Evolutionary conservation across 2,888 invertebrate species (phyloP), one percentile per base, ranked within the genome.

Genomic region (Phoenoteleia sp.): DNA sequence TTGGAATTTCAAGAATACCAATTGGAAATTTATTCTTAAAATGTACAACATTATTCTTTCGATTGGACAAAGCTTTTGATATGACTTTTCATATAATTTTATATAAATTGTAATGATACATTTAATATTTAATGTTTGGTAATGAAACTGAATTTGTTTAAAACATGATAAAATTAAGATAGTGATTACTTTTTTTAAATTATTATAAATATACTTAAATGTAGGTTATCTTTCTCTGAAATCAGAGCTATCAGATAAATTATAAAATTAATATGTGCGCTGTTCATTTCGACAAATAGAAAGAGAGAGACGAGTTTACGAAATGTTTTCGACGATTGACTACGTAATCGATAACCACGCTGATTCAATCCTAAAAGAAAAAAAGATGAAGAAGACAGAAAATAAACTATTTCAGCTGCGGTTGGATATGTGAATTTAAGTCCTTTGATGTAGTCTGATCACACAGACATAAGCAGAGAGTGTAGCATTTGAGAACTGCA

Each of bases 361-460:
- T 27, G 15, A 54, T 25, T 54, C n/a, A 15, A 54, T 54, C 27
- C 6, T 5, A 21, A 54, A 27, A 67, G 23, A 52, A 67, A 49
- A 33, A 21, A 19, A 49, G 47, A 11, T 21, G 33, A 19, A 23
- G 25, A 11, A 36, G 49, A 66, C 45, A 39, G 0, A 49, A 67
- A 47, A 58, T 77, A 66, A 67, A 67, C 29, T 56, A 67, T 23
- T 77, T 15, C 13, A 21, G 19, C 11, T 45, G 67, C 15, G 47
- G 66, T 7, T 74, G 27, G 52, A 52, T 66, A 23, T 17, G 9
- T 66, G 36, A 19, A 76, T 76, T 64, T 62, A 45, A 17, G 45
- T 52, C 58, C 76, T 76, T 77, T 67, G 67, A 77, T 60, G 49
- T 21, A 67, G 27, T 39, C 25, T 52, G 56, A 19, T 39, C 49